phyloP scores from a whole-genome alignment of 2,797 vertebrate species.

The Leuciscus waleckii region DNA sequence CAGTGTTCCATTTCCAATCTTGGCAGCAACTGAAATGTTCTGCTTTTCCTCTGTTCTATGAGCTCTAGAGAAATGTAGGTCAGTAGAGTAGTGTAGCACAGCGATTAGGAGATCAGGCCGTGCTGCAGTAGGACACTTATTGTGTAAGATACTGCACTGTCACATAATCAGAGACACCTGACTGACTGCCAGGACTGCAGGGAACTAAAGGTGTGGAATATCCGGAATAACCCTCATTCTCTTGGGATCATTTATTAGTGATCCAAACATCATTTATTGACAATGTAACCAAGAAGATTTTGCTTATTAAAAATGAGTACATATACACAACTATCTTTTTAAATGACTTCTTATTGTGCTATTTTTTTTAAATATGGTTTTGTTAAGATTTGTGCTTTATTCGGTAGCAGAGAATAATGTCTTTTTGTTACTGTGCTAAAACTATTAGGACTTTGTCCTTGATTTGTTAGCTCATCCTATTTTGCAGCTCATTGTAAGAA shows the following conservation, averaged over 20 bases:
- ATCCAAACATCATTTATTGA: constrained; percentile 10
- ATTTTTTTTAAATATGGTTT: background rate
- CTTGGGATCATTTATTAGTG: constrained; percentile 3
- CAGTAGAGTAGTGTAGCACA: constrained; percentile 35
- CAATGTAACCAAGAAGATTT: constrained; percentile 5
- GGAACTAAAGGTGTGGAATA: constrained; percentile 27
- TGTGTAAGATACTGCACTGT: constrained; percentile 69
- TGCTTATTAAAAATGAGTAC: background rate
- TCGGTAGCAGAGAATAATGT: background rate
- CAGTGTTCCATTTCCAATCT: constrained; percentile 17
- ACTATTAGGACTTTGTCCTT: background rate
- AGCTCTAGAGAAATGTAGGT: constrained; percentile 58
- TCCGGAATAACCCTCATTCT: constrained; percentile 8
- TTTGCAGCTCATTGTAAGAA: constrained; percentile 1
- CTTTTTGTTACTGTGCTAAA: background rate
- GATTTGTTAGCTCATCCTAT: background rate
- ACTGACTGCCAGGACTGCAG: constrained; percentile 48
- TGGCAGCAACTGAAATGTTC: constrained; percentile 17
- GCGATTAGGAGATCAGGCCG: constrained; percentile 26
- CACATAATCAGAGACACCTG: constrained; percentile 61
- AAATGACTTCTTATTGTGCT: background rate
- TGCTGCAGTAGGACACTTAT: constrained; percentile 65
- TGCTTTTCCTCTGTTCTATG: constrained; percentile 19
- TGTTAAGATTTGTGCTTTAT: background rate
- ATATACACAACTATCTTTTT: constrained; percentile 10